Evolutionary conservation across 2,113 vertebrate genomes (phyloP).

Genomic region (Melanerpes aurifrons): DNA sequence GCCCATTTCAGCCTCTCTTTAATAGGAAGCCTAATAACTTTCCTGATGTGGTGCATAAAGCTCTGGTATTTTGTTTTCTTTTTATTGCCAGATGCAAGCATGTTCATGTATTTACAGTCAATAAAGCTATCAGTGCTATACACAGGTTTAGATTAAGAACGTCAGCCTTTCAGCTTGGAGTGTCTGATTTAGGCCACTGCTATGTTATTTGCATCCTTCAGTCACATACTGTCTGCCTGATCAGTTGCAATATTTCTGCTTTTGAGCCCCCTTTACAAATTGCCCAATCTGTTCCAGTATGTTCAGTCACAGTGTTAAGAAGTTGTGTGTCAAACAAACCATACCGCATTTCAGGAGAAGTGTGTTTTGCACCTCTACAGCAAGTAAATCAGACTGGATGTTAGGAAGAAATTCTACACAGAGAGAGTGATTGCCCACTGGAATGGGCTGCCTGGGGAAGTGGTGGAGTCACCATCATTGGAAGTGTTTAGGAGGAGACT

Average conservation of each 20-base stretch:
- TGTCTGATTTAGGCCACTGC: neutral
- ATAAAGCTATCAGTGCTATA: conserved; percentile 42
- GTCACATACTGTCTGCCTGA: rapidly evolving
- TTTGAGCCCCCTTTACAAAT: neutral
- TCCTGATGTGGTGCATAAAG: conserved; percentile 61
- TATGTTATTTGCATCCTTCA: neutral
- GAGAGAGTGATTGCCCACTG: no score
- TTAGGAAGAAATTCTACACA: no score
- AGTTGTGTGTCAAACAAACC: neutral
- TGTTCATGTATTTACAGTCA: conserved; percentile 42
- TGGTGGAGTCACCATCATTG: no score
- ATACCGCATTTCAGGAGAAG: neutral
- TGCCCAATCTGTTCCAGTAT: neutral
- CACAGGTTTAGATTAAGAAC: conserved; percentile 37
- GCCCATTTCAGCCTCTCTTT: conserved; percentile 49
- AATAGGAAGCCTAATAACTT: conserved; percentile 63
- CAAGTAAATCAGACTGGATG: neutral
- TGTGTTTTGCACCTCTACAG: neutral
- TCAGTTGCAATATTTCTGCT: neutral
- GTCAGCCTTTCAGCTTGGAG: neutral
- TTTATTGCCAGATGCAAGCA: conserved; percentile 41
- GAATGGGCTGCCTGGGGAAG: no score
- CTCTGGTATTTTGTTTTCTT: conserved; percentile 55
- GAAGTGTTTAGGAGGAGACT: no score
- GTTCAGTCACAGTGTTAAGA: neutral